Conservation (phyloP, 2,797 vertebrate genomes). For the Channa striata region DNA sequence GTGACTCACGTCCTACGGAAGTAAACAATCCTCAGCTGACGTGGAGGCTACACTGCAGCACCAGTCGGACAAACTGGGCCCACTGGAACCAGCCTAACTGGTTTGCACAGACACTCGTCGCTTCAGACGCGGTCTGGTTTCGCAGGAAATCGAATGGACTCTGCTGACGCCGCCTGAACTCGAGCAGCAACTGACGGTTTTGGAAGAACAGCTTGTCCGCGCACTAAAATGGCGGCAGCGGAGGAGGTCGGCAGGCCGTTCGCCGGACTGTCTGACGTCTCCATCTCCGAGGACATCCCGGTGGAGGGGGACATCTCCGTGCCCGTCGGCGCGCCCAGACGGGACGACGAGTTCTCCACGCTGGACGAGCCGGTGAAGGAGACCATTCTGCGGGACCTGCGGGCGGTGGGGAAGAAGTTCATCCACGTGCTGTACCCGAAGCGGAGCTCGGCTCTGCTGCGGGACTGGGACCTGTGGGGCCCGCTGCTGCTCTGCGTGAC, state of each 20-base stretch:
- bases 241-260: conserved; percentile 86
- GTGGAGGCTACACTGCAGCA: conserved; percentile 56
- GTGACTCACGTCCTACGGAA: conserved; percentile 50
- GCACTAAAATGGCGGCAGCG: conserved; percentile 81
- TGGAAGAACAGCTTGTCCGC: not conserved
- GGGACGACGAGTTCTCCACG: conserved; percentile 91
- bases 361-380: conserved; percentile 95
- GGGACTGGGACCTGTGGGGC: conserved; percentile 99
- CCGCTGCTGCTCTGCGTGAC: conserved; percentile 95
- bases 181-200: not conserved
- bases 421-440: conserved; percentile 96
- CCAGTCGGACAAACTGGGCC: not conserved
- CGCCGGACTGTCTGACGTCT: conserved; percentile 92
- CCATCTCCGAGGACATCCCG: conserved; percentile 91
- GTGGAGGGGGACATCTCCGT: conserved; percentile 96
- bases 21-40: conserved; percentile 78
- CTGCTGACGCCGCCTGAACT: not conserved
- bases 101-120: accelerated
- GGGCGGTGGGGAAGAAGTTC: conserved; percentile 97
- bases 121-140: accelerated
- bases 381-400: conserved; percentile 94
- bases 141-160: accelerated
- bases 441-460: conserved; percentile 91
- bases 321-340: conserved; percentile 80
- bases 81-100: not conserved